Conservation (phyloP, 2,888 invertebrate genomes). For the Pinctada fucata region DNA sequence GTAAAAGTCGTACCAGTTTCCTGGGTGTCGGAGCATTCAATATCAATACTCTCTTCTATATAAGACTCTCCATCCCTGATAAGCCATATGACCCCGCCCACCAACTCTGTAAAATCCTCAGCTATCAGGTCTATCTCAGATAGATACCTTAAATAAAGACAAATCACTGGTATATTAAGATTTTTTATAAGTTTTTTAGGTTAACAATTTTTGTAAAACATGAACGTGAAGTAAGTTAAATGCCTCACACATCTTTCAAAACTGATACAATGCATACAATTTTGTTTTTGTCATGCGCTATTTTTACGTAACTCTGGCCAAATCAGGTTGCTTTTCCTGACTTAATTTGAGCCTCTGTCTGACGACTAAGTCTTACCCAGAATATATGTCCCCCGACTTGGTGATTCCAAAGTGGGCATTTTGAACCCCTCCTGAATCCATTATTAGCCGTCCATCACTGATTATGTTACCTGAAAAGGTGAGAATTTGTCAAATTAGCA, state of each 20-base stretch:
- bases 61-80: slow-evolving; percentile 72
- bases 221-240: no score
- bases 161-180: background rate
- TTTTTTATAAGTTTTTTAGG: no score
- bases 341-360: no score
- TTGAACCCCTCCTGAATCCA: slow-evolving; percentile 74
- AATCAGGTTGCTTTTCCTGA: no score
- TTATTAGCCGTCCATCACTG: slow-evolving; percentile 69
- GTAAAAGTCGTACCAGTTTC: slow-evolving; percentile 66
- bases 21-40: slow-evolving; percentile 75
- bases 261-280: no score
- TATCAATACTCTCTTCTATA: slow-evolving; percentile 68
- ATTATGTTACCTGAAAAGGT: slow-evolving; percentile 72
- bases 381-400: slow-evolving; percentile 72
- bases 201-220: no score
- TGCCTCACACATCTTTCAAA: no score
- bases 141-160: slow-evolving; percentile 67
- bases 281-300: no score
- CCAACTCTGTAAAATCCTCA: slow-evolving; percentile 73
- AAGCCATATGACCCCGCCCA: slow-evolving; percentile 77
- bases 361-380: slow-evolving; percentile 67
- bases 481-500: no score
- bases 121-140: slow-evolving; percentile 69
- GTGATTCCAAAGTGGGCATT: slow-evolving; percentile 77
- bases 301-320: no score